Percentiles rank a stretch among this genome's conserved stretches.
phyloP scores from a whole-genome alignment of 2,888 invertebrate species.

The Emmelina monodactyla region DNA sequence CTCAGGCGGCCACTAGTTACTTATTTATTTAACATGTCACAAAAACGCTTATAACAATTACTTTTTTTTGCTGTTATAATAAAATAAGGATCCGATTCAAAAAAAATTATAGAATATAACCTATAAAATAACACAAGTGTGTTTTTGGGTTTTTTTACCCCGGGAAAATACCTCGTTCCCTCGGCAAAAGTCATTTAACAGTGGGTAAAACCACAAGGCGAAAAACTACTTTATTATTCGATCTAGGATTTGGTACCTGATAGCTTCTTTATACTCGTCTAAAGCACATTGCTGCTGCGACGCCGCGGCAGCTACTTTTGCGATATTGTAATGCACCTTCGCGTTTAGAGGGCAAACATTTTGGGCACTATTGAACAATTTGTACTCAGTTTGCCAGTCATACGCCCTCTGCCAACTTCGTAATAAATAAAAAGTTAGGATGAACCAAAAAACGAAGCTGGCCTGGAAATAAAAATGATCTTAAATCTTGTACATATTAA shows the following conservation, averaged over 20 bases:
- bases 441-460: slow-evolving; percentile 22
- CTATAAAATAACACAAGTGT: too few species aligned
- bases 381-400: slow-evolving; percentile 84
- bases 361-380: slow-evolving; percentile 82
- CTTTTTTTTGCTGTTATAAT: background rate
- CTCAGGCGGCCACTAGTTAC: too few species aligned
- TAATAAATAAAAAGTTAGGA: slow-evolving; percentile 27
- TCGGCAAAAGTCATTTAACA: too few species aligned
- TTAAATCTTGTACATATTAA: too few species aligned
- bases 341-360: slow-evolving; percentile 92
- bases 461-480: too few species aligned
- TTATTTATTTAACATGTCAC: too few species aligned
- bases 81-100: background rate
- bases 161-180: too few species aligned
- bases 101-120: too few species aligned
- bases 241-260: slow-evolving; percentile 71
- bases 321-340: slow-evolving; percentile 93
- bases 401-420: slow-evolving; percentile 70
- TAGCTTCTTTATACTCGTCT: slow-evolving; percentile 78
- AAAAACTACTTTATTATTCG: background rate
- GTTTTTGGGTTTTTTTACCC: too few species aligned
- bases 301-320: slow-evolving; percentile 82
- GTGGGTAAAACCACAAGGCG: too few species aligned
- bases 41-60: background rate
- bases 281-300: slow-evolving; percentile 75